Evolutionary conservation across 2,888 invertebrate species (phyloP).

Genomic region (Cephus rjabovi): DNA sequence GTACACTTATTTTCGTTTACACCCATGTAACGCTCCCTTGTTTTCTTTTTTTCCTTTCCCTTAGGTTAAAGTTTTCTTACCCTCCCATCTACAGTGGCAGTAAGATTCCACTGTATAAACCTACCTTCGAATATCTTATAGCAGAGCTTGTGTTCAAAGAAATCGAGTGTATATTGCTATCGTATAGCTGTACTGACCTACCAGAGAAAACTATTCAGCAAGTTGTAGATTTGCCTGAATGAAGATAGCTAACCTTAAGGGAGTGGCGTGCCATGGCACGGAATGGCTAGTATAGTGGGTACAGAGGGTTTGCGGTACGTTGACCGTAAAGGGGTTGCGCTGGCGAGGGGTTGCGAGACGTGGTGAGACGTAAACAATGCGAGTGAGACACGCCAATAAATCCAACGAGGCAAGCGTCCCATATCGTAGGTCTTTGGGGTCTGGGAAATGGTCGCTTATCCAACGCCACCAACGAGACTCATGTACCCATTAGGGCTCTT

Average conservation of each 20-base stretch:
- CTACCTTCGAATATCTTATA: background rate
- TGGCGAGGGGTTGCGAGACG: constrained; percentile 36
- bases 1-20: background rate
- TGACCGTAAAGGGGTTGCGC: constrained; percentile 12
- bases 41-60: background rate
- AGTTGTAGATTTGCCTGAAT: background rate
- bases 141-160: background rate
- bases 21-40: background rate
- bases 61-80: background rate
- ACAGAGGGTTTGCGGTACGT: constrained; percentile 36
- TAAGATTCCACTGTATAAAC: background rate
- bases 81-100: background rate
- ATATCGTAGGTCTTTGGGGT: constrained; percentile 38
- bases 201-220: background rate
- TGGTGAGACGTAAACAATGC: constrained; percentile 45
- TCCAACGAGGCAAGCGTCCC: constrained; percentile 28
- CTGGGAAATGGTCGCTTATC: constrained; percentile 40
- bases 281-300: constrained; percentile 8
- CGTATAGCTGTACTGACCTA: background rate
- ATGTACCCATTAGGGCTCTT: background rate
- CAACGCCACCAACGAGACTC: background rate
- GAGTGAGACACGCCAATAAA: constrained; percentile 46
- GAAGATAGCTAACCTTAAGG: background rate
- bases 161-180: background rate
- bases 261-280: background rate